Percentiles rank a stretch among this genome's conserved stretches.
These are phyloP conservation scores for Channa argus DNA, from an alignment of 2,113 vertebrate species.

Conservation along the genomic window DNA sequence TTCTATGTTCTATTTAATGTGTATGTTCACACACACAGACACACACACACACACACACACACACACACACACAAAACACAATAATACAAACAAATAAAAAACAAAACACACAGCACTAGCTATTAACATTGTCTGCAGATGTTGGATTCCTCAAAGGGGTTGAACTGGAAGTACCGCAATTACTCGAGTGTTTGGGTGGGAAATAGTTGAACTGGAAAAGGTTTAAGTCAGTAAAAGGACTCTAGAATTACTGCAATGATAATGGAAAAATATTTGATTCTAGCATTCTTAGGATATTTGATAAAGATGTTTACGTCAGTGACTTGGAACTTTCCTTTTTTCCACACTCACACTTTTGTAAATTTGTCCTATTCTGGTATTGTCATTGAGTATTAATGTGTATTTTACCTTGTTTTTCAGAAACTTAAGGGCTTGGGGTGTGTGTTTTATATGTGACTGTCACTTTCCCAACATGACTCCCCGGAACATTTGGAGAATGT, in stretches of 20 bases:
- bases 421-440: constrained; percentile 42
- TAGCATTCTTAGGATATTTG: neutral
- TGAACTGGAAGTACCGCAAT: neutral
- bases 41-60: too few relatives aligned
- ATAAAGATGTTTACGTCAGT: constrained; percentile 16
- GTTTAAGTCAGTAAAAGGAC: neutral
- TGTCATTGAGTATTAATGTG: constrained; percentile 39
- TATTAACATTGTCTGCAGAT: neutral
- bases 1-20: too few relatives aligned
- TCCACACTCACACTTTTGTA: constrained; percentile 36
- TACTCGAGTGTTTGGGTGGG: neutral
- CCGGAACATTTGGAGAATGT: constrained; percentile 33
- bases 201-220: neutral
- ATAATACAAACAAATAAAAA: too few relatives aligned
- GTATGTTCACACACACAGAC: too few relatives aligned
- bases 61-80: too few relatives aligned
- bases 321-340: constrained; percentile 16
- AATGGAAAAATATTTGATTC: constrained; percentile 1
- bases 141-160: too few relatives aligned
- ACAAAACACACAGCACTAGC: neutral
- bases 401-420: constrained; percentile 59
- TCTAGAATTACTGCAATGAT: neutral
- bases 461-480: constrained; percentile 31
- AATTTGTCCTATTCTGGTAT: constrained; percentile 43
- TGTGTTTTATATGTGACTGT: constrained; percentile 48